Evolutionary conservation across 2,797 vertebrate genomes (phyloP).

Genomic region (Natrix natrix): DNA sequence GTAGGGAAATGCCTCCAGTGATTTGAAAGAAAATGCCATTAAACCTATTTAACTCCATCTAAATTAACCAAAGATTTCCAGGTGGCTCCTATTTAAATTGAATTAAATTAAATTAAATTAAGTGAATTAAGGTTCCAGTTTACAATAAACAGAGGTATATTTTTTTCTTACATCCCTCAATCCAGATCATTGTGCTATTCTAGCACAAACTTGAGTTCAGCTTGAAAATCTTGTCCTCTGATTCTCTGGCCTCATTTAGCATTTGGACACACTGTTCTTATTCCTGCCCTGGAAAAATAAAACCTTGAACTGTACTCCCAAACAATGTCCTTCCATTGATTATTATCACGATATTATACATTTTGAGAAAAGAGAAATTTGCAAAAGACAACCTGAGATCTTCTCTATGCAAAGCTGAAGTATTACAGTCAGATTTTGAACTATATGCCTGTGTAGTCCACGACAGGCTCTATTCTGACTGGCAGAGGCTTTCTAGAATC

Average conservation of each 20-base stretch:
- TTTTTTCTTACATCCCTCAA: not conserved
- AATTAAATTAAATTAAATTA: too few species aligned
- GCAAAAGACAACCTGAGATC: not conserved
- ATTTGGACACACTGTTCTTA: not conserved
- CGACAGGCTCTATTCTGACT: not conserved
- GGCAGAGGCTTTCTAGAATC: not conserved
- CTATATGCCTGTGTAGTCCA: not conserved
- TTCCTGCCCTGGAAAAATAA: not conserved
- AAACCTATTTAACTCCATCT: not conserved
- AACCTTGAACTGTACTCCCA: not conserved
- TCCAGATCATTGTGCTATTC: not conserved
- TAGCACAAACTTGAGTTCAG: not conserved
- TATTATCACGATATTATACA: not conserved
- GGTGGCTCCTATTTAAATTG: not conserved
- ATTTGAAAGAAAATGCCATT: not conserved
- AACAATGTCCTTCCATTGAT: not conserved
- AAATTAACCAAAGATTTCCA: not conserved
- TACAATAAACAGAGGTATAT: not conserved
- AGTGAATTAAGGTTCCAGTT: not conserved
- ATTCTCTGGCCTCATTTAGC: not conserved
- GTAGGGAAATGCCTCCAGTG: not conserved
- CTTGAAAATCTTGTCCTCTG: not conserved
- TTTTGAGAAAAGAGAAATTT: not conserved
- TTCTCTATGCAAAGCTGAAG: not conserved
- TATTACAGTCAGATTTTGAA: not conserved